These are phyloP conservation scores for Meiosimyza decipiens DNA, from an alignment of 2,888 invertebrate genomes.

Conservation along the genomic window DNA sequence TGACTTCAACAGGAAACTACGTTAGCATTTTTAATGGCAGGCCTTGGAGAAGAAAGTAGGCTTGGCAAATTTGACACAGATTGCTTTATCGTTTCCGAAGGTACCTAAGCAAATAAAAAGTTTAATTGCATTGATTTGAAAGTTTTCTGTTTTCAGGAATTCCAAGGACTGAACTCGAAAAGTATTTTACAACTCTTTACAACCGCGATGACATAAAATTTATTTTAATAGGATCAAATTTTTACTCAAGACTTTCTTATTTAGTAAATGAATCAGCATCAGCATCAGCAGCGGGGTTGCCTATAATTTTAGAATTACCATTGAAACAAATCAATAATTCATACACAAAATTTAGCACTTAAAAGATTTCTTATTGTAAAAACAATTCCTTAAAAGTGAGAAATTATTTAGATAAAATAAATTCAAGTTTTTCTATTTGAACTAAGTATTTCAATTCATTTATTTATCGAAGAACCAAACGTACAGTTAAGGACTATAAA, in stretches of 20 bases:
- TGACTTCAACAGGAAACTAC: conserved; percentile 26
- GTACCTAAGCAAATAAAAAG: background rate
- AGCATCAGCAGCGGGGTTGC: background rate
- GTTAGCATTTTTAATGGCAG: conserved; percentile 32
- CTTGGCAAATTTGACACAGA: background rate
- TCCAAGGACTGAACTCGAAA: background rate
- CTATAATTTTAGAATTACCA: conserved; percentile 27
- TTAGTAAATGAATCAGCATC: background rate
- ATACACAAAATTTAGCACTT: background rate
- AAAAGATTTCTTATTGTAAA: background rate
- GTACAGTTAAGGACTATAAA: too few species aligned
- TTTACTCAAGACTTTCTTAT: conserved; percentile 10
- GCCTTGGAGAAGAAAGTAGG: conserved; percentile 9
- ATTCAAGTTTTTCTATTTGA: too few species aligned
- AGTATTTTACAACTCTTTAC: background rate
- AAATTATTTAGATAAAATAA: background rate
- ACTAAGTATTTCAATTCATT: too few species aligned
- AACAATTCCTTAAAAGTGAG: background rate
- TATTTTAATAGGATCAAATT: conserved; percentile 28
- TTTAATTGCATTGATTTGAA: background rate
- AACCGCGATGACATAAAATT: conserved; percentile 18
- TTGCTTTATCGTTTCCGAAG: conserved; percentile 22
- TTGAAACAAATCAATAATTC: background rate
- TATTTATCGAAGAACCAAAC: too few species aligned
- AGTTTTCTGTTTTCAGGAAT: conserved; percentile 16